Percentiles rank a stretch among this genome's conserved stretches.
These are phyloP conservation scores for Gadus macrocephalus DNA, from an alignment of 2,113 vertebrate species.

Conservation along the genomic window DNA sequence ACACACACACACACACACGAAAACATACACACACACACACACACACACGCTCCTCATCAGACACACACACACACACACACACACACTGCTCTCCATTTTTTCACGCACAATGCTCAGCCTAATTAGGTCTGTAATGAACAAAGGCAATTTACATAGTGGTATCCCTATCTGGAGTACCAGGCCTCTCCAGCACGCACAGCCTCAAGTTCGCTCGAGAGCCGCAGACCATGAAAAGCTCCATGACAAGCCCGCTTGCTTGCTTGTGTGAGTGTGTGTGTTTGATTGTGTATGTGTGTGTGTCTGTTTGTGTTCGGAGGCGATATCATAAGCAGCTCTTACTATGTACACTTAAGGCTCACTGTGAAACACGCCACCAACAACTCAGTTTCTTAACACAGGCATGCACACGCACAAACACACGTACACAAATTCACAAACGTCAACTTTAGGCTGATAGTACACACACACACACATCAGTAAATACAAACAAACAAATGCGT, in stretches of 20 bases:
- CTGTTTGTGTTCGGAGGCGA: no score
- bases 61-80: conserved; percentile 9
- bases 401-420: conserved; percentile 15
- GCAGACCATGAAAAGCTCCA: background rate
- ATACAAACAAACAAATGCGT: no score
- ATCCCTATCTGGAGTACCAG: conserved; percentile 56
- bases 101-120: conserved; percentile 57
- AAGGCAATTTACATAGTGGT: conserved; percentile 47
- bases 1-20: conserved; percentile 1
- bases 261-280: no score
- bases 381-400: background rate
- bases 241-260: no score
- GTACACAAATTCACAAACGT: conserved; percentile 8
- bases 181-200: conserved; percentile 5
- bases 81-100: conserved; percentile 42
- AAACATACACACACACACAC: conserved; percentile 1
- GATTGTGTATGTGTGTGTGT: no score
- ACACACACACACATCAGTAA: no score
- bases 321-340: background rate
- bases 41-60: conserved; percentile 3
- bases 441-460: no score
- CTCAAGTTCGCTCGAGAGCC: background rate
- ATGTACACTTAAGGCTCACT: background rate
- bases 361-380: background rate
- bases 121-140: conserved; percentile 72